Conservation (phyloP, 2,797 vertebrate species). For the Apodemus agrarius region DNA sequence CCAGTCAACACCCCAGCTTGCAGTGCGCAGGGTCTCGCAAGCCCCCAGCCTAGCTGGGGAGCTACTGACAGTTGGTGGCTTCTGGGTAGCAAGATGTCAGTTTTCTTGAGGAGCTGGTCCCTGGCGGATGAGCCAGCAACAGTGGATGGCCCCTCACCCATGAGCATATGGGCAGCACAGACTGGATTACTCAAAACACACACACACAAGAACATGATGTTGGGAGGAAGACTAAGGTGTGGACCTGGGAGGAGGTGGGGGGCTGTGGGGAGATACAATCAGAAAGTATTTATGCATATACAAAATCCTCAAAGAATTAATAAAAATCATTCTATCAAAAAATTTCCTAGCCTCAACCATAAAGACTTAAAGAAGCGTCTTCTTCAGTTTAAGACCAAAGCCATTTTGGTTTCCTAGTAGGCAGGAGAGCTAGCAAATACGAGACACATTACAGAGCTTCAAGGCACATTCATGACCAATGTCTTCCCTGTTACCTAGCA, state of each 20-base stretch:
- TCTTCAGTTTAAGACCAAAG: constrained; percentile 52
- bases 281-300: not conserved
- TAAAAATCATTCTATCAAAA: not conserved
- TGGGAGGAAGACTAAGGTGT: not conserved
- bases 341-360: not conserved
- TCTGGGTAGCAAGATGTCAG: not conserved
- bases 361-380: constrained; percentile 40
- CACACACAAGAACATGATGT: not conserved
- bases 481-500: not conserved
- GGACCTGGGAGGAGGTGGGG: not conserved
- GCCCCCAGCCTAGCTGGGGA: not conserved
- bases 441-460: not conserved
- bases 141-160: not conserved
- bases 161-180: not conserved
- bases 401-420: constrained; percentile 21
- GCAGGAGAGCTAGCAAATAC: constrained; percentile 16
- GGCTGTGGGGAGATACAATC: not conserved
- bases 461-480: constrained; percentile 8
- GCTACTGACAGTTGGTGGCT: not conserved
- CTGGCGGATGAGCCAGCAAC: not conserved
- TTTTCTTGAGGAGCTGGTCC: not conserved
- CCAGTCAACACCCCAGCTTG: not conserved
- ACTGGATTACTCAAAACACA: not conserved
- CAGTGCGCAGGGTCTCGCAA: not conserved
- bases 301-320: not conserved